Conservation (phyloP, 1,140 invertebrate genomes). For the Zaprionus camerounensis region DNA sequence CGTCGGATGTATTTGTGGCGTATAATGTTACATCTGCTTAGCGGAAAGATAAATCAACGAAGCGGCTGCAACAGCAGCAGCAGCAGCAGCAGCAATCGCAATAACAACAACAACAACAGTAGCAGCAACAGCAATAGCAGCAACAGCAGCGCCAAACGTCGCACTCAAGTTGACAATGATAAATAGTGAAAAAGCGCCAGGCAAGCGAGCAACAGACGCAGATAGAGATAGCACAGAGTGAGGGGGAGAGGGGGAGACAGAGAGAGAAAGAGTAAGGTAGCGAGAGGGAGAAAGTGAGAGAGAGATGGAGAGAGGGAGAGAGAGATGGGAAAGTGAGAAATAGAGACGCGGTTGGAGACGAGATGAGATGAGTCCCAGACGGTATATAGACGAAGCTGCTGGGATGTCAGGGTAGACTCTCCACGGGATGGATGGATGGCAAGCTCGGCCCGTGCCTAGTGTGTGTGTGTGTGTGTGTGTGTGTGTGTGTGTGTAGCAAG, state of each 20-base stretch:
- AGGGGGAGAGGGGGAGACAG: background rate
- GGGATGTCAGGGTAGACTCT: background rate
- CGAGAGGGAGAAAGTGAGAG: background rate
- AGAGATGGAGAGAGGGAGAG: background rate
- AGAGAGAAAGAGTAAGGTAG: background rate
- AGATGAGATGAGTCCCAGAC: slow-evolving; percentile 31
- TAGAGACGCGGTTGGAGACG: slow-evolving; percentile 11
- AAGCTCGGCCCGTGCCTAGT: slow-evolving; percentile 20
- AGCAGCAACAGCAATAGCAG: slow-evolving; percentile 29
- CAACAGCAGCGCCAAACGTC: slow-evolving; percentile 77
- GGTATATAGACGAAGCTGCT: slow-evolving; percentile 12
- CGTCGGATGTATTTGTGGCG: slow-evolving; percentile 81
- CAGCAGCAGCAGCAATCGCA: slow-evolving; percentile 34
- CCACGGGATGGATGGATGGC: slow-evolving; percentile 15
- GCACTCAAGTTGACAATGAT: slow-evolving; percentile 82
- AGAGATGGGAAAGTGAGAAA: background rate
- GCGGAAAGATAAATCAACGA: slow-evolving; percentile 81
- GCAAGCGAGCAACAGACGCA: slow-evolving; percentile 49
- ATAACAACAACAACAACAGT: slow-evolving; percentile 36
- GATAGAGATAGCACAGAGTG: slow-evolving; percentile 9
- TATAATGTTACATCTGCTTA: slow-evolving; percentile 83
- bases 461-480: background rate
- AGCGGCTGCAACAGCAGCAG: slow-evolving; percentile 60
- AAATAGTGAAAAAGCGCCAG: slow-evolving; percentile 82
- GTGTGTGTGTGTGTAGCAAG: slow-evolving; percentile 48